Conservation (phyloP, 2,888 invertebrate species). For the Cancer borealis region DNA sequence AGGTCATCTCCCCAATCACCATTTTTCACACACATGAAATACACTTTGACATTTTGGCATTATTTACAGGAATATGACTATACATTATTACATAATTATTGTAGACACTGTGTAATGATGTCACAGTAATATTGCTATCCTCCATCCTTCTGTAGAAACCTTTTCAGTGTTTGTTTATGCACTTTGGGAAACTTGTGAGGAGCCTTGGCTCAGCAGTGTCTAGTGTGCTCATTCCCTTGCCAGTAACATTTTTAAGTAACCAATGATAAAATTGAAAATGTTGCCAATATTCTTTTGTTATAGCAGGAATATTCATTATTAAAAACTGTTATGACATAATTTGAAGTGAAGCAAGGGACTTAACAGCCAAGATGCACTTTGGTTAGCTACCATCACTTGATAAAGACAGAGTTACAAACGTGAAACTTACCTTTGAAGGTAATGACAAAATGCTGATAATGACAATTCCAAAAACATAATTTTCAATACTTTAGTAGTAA, state of each 20-base stretch:
- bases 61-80: neutral
- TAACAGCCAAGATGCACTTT: neutral
- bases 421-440: neutral
- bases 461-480: neutral
- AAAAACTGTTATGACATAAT: neutral
- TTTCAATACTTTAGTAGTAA: neutral
- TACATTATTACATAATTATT: neutral
- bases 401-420: neutral
- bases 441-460: neutral
- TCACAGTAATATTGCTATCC: neutral
- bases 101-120: neutral
- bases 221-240: constrained; percentile 11
- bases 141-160: constrained; percentile 17
- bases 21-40: too few relatives aligned
- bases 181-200: neutral
- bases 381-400: neutral
- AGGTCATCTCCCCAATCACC: too few relatives aligned
- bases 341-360: neutral
- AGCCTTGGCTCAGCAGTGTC: neutral
- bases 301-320: neutral
- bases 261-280: neutral
- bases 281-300: neutral
- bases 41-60: neutral
- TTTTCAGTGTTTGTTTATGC: neutral
- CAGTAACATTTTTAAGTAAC: neutral